phyloP scores from a whole-genome alignment of 2,797 vertebrate species.

The Lepus townsendii region DNA sequence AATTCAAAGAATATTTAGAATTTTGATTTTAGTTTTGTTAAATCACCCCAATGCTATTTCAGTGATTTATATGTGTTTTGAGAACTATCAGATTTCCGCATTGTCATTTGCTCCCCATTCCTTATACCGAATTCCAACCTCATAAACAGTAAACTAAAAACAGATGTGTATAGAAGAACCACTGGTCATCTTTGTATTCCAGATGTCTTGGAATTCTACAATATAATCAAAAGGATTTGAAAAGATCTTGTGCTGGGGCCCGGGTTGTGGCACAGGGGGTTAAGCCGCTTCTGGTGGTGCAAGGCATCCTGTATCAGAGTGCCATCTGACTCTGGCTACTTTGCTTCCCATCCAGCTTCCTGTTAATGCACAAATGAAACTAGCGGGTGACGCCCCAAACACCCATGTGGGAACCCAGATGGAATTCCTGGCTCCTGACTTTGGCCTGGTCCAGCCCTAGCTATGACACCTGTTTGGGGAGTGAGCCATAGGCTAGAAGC shows the following conservation, averaged over 20 bases:
- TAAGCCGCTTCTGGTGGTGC: too few species aligned
- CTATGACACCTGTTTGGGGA: too few species aligned
- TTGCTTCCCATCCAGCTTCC: too few species aligned
- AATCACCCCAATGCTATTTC: background rate
- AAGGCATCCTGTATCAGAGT: too few species aligned
- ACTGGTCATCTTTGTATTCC: background rate
- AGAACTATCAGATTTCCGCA: background rate
- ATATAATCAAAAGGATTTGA: background rate
- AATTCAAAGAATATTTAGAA: slow-evolving; percentile 62
- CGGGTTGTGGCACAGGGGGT: too few species aligned
- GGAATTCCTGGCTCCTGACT: too few species aligned
- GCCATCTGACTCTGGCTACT: too few species aligned
- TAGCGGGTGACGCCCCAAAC: too few species aligned
- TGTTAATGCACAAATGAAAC: too few species aligned
- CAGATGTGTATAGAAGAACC: background rate
- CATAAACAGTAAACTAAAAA: slow-evolving; percentile 44
- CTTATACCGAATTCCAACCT: background rate
- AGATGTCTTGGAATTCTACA: background rate
- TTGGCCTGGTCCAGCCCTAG: too few species aligned
- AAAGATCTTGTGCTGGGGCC: background rate
- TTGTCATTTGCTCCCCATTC: background rate
- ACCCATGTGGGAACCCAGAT: too few species aligned
- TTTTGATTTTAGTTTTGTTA: slow-evolving; percentile 53
- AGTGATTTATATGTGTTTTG: slow-evolving; percentile 43
- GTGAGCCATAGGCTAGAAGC: too few species aligned